A percentile compares a stretch with the other conserved stretches of the same genome.
phyloP scores from a whole-genome alignment of 2,888 invertebrate species.

The Gryllus longicercus region DNA sequence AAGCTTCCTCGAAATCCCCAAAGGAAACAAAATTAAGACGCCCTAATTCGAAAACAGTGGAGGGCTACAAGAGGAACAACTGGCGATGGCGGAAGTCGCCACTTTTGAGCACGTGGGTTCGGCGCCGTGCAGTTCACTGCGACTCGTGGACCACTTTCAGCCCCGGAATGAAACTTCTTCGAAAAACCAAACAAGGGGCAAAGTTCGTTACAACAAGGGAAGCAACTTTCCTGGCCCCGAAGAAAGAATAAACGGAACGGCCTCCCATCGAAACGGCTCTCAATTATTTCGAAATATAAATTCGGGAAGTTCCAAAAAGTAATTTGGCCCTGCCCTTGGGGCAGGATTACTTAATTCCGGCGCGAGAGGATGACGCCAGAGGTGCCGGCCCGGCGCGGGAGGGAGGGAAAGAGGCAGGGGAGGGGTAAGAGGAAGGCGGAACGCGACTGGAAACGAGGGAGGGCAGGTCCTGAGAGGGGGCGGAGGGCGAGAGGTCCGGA shows the following conservation, averaged over 20 bases:
- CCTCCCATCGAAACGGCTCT: not conserved
- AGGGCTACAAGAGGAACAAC: too few species aligned
- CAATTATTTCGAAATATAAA: constrained; percentile 2
- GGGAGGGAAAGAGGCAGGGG: not conserved
- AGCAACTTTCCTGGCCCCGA: not conserved
- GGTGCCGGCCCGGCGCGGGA: not conserved
- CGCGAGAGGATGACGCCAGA: too few species aligned
- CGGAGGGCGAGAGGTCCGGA: too few species aligned
- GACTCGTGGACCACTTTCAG: not conserved
- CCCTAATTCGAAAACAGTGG: too few species aligned
- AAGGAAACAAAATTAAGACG: too few species aligned
- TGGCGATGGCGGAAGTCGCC: too few species aligned
- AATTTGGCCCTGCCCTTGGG: not conserved
- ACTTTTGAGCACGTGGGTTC: too few species aligned
- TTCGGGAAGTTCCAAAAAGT: not conserved
- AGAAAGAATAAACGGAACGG: not conserved
- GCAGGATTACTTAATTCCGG: not conserved
- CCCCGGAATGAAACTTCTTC: not conserved
- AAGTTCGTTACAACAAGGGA: not conserved
- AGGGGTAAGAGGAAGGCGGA: not conserved
- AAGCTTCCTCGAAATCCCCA: too few species aligned
- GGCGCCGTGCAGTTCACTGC: too few species aligned
- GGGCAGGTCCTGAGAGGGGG: too few species aligned
- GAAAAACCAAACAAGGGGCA: not conserved
- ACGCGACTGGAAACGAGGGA: not conserved